A percentile compares a stretch with the other conserved stretches of the same genome.
These are phyloP conservation scores for Monochamus saltuarius DNA, from an alignment of 1,140 invertebrate species.

Conservation along the genomic window DNA sequence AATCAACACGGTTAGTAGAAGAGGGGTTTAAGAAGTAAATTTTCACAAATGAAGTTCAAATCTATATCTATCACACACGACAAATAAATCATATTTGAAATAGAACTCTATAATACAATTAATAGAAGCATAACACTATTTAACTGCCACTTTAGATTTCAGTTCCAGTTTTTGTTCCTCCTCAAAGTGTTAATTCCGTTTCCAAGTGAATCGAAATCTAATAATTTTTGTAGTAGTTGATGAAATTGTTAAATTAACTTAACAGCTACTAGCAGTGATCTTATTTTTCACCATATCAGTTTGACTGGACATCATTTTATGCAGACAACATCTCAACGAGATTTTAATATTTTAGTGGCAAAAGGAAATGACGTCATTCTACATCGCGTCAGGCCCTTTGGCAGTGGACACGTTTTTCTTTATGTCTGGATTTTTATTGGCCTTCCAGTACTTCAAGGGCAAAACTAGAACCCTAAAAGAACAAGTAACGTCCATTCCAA, in stretches of 20 bases:
- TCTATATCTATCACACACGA: background rate
- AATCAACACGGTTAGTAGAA: background rate
- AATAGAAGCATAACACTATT: background rate
- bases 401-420: conserved; percentile 45
- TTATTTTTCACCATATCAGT: background rate
- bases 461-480: conserved; percentile 10
- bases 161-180: too few species aligned
- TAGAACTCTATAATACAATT: background rate
- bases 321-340: background rate
- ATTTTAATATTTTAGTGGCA: conserved; percentile 27
- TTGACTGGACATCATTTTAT: background rate
- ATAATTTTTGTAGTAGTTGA: too few species aligned
- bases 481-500: conserved; percentile 32
- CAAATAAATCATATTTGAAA: background rate
- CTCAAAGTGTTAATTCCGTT: too few species aligned
- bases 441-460: conserved; percentile 38
- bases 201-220: too few species aligned
- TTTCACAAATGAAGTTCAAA: background rate
- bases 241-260: too few species aligned
- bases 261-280: background rate
- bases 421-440: conserved; percentile 37
- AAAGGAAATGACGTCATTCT: conserved; percentile 17
- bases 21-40: background rate
- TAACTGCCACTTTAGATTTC: too few species aligned
- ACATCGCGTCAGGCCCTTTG: conserved; percentile 27